Evolutionary conservation across 2,113 vertebrate species (phyloP), one percentile per base, ranked within the genome.

Genomic region (Stomatorhinus ivindoensis): DNA sequence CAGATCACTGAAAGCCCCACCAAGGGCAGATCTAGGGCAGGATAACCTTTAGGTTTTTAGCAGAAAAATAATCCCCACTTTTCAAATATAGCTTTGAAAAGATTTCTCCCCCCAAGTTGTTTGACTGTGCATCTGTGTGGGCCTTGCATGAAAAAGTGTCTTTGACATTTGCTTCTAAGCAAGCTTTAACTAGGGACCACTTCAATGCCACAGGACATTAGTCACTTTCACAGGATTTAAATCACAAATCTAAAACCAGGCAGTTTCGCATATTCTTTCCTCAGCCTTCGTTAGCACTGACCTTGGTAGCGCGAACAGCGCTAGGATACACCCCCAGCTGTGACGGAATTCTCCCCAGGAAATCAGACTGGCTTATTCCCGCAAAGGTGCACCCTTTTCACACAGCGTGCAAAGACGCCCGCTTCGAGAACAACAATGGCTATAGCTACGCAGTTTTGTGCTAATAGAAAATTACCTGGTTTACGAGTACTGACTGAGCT

Each of bases 341-440:
- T 92, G 90, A 91, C 90, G 87, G 86, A 91, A 92, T 91, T 92
- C 91, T 82, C 89, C 47, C 86, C 86, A 46, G 87, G 50, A 89
- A 87, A 73, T 69, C 89, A 89, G 89, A 35, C 90, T 80, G 89
- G 89, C 87, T 69, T 83, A 76, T 73, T 84, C 87, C 89, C 90
- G 88, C 53, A 83, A 89, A 83, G 82, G 85, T 91, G 88, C 89
- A 90, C 80, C 89, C 35, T 35, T 58, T 5, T 87, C 19, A 24
- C 35, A 39, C n/a, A 9, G 24, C 31, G 21, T 58, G 69, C 47
- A 39, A 82, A 55, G 55, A 69, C n/a, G 24, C 39, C 73, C 39
- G 21, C 61, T 76, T 44, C 35, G 11, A 86, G 27, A 48, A 47
- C 44, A 86, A 82, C 89, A 82, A 89, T 86, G 86, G 48, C 87